These are phyloP conservation scores for Xanthia icteritia DNA, from an alignment of 2,888 invertebrate species.

Conservation along the genomic window DNA sequence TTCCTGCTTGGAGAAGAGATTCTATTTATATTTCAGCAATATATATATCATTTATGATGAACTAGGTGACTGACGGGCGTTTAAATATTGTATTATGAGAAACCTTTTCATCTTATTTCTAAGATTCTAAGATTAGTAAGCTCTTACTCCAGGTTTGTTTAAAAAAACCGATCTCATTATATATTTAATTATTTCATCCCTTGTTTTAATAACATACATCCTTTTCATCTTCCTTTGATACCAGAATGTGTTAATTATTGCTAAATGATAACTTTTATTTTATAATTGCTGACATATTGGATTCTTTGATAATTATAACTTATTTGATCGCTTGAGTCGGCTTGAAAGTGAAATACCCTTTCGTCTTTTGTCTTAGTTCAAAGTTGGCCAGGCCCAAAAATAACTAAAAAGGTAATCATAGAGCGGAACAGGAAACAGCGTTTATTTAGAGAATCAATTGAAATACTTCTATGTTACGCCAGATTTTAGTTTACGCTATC, in stretches of 20 bases:
- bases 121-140: background rate
- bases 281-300: slow-evolving; percentile 38
- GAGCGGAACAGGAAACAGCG: background rate
- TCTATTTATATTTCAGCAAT: background rate
- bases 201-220: slow-evolving; percentile 48
- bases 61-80: background rate
- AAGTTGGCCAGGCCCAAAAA: background rate
- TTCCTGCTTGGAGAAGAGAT: background rate
- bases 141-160: background rate
- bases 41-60: background rate
- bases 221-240: slow-evolving; percentile 48
- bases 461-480: background rate
- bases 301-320: background rate
- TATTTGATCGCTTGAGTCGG: background rate
- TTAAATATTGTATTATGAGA: too few relatives aligned
- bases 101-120: background rate
- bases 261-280: slow-evolving; percentile 49
- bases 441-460: background rate
- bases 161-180: slow-evolving; percentile 12
- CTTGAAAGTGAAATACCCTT: background rate
- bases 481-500: background rate
- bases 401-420: background rate
- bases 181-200: slow-evolving; percentile 45
- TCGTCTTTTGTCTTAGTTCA: background rate
- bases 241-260: slow-evolving; percentile 62